phyloP scores from a whole-genome alignment of 2,113 vertebrate species.

The Carassius auratus region DNA sequence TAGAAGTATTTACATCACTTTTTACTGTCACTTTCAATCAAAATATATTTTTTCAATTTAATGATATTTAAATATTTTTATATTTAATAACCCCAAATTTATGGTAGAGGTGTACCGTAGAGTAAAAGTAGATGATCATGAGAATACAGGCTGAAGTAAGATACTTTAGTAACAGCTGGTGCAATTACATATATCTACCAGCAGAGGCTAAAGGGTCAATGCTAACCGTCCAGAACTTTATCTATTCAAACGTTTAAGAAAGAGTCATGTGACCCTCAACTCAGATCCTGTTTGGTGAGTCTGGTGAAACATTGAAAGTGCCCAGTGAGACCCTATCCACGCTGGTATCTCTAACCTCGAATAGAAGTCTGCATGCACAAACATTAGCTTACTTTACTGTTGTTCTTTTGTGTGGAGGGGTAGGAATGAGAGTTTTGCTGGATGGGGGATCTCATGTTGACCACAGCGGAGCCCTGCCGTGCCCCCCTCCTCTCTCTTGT shows the following conservation, averaged over 20 bases:
- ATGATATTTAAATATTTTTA: too few relatives aligned
- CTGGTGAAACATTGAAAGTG: conserved; percentile 9
- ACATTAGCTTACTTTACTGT: conserved; percentile 37
- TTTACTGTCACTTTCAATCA: too few relatives aligned
- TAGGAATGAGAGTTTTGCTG: conserved; percentile 38
- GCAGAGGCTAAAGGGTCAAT: neutral
- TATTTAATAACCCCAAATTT: neutral
- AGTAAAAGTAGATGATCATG: neutral
- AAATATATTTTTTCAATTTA: too few relatives aligned
- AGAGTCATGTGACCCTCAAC: neutral
- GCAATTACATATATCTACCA: neutral
- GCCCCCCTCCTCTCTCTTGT: conserved; percentile 47
- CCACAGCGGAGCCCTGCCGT: conserved; percentile 64
- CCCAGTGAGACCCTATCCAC: conserved; percentile 20
- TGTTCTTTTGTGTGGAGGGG: conserved; percentile 37
- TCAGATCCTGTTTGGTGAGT: neutral
- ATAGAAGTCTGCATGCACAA: conserved; percentile 24
- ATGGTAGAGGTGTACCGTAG: neutral
- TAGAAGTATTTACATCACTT: neutral
- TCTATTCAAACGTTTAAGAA: neutral
- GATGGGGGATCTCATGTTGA: conserved; percentile 63
- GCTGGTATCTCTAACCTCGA: conserved; percentile 12
- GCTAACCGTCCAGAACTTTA: neutral
- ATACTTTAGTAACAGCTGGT: neutral
- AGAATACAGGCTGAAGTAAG: neutral